A percentile compares a stretch with the other conserved stretches of the same genome.
Evolutionary conservation across 1,140 invertebrate genomes (phyloP).

Genomic region (Procambarus virginalis): DNA sequence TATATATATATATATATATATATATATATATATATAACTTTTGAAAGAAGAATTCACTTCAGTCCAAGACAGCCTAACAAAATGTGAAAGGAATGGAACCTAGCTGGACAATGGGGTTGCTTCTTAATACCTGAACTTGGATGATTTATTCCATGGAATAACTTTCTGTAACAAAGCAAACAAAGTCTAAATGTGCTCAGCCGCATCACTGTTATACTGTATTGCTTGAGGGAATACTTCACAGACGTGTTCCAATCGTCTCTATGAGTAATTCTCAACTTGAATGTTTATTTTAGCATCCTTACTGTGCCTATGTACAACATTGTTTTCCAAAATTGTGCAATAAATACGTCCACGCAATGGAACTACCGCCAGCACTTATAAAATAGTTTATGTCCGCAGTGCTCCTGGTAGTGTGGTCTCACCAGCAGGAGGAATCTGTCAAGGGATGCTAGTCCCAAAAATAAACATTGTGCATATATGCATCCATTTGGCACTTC

Average conservation of each 20-base stretch:
- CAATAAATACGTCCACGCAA: constrained; percentile 56
- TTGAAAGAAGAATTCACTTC: not conserved
- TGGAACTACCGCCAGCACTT: constrained; percentile 36
- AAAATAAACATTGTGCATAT: constrained; percentile 3
- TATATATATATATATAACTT: not conserved
- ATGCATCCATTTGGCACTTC: constrained; percentile 15
- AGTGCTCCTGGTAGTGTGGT: constrained; percentile 28
- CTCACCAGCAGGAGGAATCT: constrained; percentile 33
- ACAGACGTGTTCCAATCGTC: constrained; percentile 45
- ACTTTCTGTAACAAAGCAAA: constrained; percentile 44
- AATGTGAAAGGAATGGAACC: not conserved
- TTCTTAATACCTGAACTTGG: constrained; percentile 44
- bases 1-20: too few relatives aligned
- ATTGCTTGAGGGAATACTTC: constrained; percentile 54
- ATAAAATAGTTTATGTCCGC: constrained; percentile 17
- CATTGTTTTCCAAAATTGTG: constrained; percentile 47
- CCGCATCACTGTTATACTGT: constrained; percentile 57
- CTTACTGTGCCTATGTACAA: constrained; percentile 66
- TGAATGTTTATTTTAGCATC: constrained; percentile 48
- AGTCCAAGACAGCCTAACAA: not conserved
- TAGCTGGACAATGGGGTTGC: not conserved
- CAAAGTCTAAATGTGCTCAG: constrained; percentile 49
- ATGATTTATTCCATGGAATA: constrained; percentile 37
- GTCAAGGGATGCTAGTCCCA: not conserved
- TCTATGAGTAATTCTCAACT: constrained; percentile 39